Base-by-base conservation (phyloP, 1,140 invertebrate species). In the Drosophila nannoptera region DNA sequence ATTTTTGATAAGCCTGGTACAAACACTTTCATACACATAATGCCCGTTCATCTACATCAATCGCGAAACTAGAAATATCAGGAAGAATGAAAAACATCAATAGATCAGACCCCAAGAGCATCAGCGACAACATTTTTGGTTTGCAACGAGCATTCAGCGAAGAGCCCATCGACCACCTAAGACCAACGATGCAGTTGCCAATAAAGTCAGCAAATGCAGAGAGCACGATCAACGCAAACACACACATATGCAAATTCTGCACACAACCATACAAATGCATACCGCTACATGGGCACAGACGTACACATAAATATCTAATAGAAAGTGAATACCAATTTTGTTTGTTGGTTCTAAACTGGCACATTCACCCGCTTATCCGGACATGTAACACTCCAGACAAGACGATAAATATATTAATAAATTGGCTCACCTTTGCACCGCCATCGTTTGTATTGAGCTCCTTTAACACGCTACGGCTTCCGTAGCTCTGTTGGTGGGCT, bases 381-480 rank as follows among this genome's bases (percentile, higher is more conserved):
- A 43, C 43, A 42, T 62, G 4, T 67, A 61, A 45, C 38, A 31
- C 36, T 36, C 22, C 33, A n/a, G 36, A 33, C 50, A 62, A 33
- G 7, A 36, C 14, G 29, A 22, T 22, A 22, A 14, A 55, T 61
- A 61, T 42, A 72, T 66, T 48, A 55, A 61, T 62, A 52, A 32
- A 55, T 46, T 61, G 32, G 12, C 80, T 76, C 73, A 86, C 80
- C 80, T 68, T 74, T 33, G 56, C 32, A 65, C 50, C 74, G 66
- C 66, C 78, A 67, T 82, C 80, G 49, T 84, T 84, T 65, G 63
- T 71, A 60, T 86, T 74, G 9, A 86, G 58, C 48, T 84, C 80
- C 48, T 75, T 78, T 29, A 84, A 52, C 54, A 86, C 73, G 40
- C 62, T 64, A 58, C 80, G 81, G 35, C 45, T 71, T 22, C 66